Evolutionary conservation across 2,797 vertebrate species (phyloP).

Genomic region (Myiotriccus ornatus): DNA sequence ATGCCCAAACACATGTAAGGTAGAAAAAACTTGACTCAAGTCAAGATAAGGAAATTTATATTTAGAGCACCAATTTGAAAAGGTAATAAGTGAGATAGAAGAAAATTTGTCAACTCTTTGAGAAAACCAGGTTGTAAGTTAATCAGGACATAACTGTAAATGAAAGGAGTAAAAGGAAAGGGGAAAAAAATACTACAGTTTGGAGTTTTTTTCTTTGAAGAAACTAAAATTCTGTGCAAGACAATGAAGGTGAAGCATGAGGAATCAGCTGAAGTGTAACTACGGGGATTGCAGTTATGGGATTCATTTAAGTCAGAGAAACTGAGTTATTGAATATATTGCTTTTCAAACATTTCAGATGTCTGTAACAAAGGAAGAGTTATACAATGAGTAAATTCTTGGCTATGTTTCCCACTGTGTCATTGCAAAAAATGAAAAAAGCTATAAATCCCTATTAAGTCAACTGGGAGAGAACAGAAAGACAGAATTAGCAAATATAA

Average conservation of each 20-base stretch:
- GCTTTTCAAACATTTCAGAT: neutral
- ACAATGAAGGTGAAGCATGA: neutral
- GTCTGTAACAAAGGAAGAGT: neutral
- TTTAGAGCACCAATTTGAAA: neutral
- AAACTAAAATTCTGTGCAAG: neutral
- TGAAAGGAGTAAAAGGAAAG: neutral
- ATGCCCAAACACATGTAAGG: neutral
- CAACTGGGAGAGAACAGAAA: neutral
- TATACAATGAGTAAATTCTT: neutral
- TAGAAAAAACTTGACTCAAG: neutral
- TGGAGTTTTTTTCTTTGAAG: neutral
- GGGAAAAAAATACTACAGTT: neutral
- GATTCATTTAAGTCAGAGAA: neutral
- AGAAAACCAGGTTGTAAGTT: neutral
- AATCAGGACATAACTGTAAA: neutral
- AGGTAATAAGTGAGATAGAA: neutral
- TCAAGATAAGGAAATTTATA: neutral
- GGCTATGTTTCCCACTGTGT: neutral
- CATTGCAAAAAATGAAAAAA: neutral
- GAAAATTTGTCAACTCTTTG: neutral
- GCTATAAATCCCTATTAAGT: neutral
- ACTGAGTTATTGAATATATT: neutral
- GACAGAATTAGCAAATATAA: neutral
- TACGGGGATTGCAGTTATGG: neutral
- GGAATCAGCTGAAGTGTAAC: neutral